These are phyloP conservation scores for Gerris lacustris DNA, from an alignment of 2,888 invertebrate genomes.

Conservation along the genomic window DNA sequence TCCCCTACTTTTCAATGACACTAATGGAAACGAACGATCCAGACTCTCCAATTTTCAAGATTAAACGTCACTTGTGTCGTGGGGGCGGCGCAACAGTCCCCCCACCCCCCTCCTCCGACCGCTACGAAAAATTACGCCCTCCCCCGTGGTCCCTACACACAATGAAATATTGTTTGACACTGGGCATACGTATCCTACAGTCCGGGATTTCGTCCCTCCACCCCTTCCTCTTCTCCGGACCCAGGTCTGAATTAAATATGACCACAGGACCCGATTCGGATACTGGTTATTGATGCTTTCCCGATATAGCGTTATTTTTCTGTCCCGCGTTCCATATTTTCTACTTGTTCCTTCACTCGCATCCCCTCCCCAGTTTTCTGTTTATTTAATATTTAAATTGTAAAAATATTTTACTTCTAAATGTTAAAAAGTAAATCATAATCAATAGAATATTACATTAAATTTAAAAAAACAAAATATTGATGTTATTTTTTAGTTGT, in stretches of 20 bases:
- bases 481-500: too few species aligned
- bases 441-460: too few species aligned
- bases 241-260: not conserved
- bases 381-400: too few species aligned
- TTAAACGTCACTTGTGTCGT: conserved; percentile 44
- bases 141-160: not conserved
- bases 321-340: not conserved
- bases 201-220: not conserved
- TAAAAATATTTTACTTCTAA: too few species aligned
- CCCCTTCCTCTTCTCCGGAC: not conserved
- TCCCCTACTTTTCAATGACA: conserved; percentile 38
- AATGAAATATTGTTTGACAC: conserved; percentile 19
- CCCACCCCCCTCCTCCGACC: conserved; percentile 9
- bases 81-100: conserved; percentile 16
- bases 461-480: too few species aligned
- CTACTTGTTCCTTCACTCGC: too few species aligned
- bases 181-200: conserved; percentile 15
- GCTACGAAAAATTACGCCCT: conserved; percentile 15
- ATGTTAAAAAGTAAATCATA: too few species aligned
- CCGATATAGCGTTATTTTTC: not conserved
- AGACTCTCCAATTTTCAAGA: conserved; percentile 50
- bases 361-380: too few species aligned
- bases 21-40: conserved; percentile 51
- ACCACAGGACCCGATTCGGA: conserved; percentile 3
- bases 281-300: conserved; percentile 1